phyloP scores from a whole-genome alignment of 2,888 invertebrate species.

The Zygogramma bicolorata region DNA sequence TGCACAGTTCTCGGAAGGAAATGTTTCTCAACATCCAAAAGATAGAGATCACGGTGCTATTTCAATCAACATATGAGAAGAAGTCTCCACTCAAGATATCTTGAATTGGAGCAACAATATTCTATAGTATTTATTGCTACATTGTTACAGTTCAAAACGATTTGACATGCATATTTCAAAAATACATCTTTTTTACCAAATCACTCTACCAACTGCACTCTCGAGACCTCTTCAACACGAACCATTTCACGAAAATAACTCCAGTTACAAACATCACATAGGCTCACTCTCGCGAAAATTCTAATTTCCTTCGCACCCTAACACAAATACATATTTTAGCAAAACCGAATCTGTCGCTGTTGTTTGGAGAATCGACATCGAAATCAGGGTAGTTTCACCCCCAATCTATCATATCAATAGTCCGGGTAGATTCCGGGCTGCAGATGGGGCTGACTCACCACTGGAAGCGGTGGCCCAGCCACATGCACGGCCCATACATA shows the following conservation, averaged over 20 bases:
- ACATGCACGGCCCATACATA: constrained; percentile 66
- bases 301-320: constrained; percentile 18
- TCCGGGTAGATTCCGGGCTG: constrained; percentile 60
- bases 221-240: background rate
- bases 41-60: too few relatives aligned
- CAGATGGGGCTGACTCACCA: constrained; percentile 65
- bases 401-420: constrained; percentile 66
- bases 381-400: constrained; percentile 58
- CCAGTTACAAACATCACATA: background rate
- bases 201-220: background rate
- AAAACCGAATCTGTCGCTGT: constrained; percentile 32
- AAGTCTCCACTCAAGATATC: too few relatives aligned
- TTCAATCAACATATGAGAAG: too few relatives aligned
- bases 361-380: constrained; percentile 43
- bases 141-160: too few relatives aligned
- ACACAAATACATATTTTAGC: constrained; percentile 31
- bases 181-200: background rate
- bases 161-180: background rate
- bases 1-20: too few relatives aligned
- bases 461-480: constrained; percentile 43
- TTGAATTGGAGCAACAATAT: too few relatives aligned
- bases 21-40: too few relatives aligned
- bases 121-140: too few relatives aligned
- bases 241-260: background rate
- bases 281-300: constrained; percentile 5